Base-by-base conservation (phyloP, 2,113 vertebrate genomes). In the Enhydra lutris region DNA sequence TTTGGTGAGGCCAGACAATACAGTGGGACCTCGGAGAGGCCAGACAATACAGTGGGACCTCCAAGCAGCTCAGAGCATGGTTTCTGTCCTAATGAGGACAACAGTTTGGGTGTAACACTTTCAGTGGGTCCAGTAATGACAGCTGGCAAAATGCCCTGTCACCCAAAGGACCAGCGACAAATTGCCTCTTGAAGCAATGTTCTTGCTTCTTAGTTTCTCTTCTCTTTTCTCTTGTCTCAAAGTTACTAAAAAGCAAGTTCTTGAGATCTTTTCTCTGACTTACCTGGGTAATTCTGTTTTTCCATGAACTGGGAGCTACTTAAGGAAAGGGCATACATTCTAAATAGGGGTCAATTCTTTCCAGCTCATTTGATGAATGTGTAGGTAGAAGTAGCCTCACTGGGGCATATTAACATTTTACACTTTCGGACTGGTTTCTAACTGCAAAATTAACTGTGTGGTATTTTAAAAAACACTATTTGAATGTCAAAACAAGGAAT, bases 1-100 rank as follows among this genome's bases (percentile, higher is more conserved):
- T 93, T 5, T 95, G 73, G 81, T 93, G 96, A 98, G 94, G 84
- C 96, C 92, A 90, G 55, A 94, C 89, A 97, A 65, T 97, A 94
- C 95, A 96, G 34, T 96, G 97, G 94, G 94, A 95, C 91, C 97
- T 97, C 93, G n/a, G n/a, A n/a, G 96, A 98, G 94, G 84, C 96
- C 92, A 90, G 55, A 94, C 89, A 97, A 65, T 97, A 94, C 95
- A 96, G 34, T 96, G 97, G 94, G 94, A 95, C 91, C 97, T 97
- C 93, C 81, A 90, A 96, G 93, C 89, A 50, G 91, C 69, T 94
- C 69, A 89, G 97, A 94, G 96, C 97, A 97, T 98, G 98, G 91
- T 90, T 98, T 98, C 97, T 91, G 83, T 74, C 86, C 87, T 94
- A 96, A 89, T 88, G 95, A 94, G 95, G 69, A 69, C 95, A 97